A percentile compares a stretch with the other conserved stretches of the same genome.
Conservation (phyloP, 64 coral and sea anemone genomes). For the Astreopora myriophthalma region DNA sequence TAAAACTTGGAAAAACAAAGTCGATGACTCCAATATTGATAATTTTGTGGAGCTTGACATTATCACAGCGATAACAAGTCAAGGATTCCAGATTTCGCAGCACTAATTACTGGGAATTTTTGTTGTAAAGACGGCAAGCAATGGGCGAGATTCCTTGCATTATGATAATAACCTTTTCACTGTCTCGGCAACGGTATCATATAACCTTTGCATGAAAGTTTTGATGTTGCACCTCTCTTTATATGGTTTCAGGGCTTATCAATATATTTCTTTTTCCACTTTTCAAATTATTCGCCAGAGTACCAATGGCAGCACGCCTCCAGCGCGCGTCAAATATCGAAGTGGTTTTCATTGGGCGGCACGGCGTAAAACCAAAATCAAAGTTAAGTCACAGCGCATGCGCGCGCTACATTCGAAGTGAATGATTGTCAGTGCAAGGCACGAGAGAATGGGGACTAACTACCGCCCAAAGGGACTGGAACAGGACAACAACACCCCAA, state of each 20-base stretch:
- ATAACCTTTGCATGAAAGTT: background rate
- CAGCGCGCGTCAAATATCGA: too few relatives aligned
- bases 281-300: background rate
- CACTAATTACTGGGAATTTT: background rate
- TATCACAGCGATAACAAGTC: background rate
- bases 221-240: background rate
- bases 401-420: too few relatives aligned
- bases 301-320: too few relatives aligned
- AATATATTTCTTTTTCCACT: background rate
- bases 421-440: too few relatives aligned
- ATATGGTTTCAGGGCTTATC: background rate
- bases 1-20: background rate
- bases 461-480: too few relatives aligned
- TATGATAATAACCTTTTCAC: background rate
- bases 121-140: background rate
- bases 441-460: too few relatives aligned
- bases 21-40: background rate
- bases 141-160: background rate
- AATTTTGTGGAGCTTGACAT: background rate
- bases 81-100: background rate
- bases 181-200: background rate
- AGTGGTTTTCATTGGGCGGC: too few relatives aligned
- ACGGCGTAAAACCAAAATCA: too few relatives aligned
- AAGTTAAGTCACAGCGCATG: too few relatives aligned
- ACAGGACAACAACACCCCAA: too few relatives aligned